A percentile compares a stretch with the other conserved stretches of the same genome.
These are phyloP conservation scores for Hypothenemus hampei DNA, from an alignment of 1,140 invertebrate species.

Conservation along the genomic window DNA sequence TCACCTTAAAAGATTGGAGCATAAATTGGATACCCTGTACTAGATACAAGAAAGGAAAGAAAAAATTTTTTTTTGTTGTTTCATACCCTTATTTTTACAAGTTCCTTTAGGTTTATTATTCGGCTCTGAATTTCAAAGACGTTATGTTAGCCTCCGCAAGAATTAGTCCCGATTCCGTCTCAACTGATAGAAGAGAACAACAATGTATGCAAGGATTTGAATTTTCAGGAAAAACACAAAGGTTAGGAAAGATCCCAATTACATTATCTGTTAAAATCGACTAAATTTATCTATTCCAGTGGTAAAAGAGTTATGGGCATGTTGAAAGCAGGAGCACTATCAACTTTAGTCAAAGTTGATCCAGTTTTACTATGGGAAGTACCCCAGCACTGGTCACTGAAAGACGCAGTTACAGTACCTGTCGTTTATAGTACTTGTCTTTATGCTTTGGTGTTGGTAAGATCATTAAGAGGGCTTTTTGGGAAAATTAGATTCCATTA, in stretches of 20 bases:
- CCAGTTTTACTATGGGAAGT: conserved; percentile 66
- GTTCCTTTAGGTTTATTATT: conserved; percentile 57
- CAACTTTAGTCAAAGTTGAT: conserved; percentile 58
- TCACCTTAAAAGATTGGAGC: too few species aligned
- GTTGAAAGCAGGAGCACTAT: conserved; percentile 51
- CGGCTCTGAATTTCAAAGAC: conserved; percentile 72
- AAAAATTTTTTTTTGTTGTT: too few species aligned
- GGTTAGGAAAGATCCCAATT: conserved; percentile 16
- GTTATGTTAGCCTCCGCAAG: conserved; percentile 73
- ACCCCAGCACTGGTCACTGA: conserved; percentile 75
- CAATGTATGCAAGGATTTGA: conserved; percentile 71
- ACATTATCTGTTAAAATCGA: background rate
- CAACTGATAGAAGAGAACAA: conserved; percentile 52
- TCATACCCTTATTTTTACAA: too few species aligned
- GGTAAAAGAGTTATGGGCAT: conserved; percentile 71
- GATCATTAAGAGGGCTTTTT: conserved; percentile 1
- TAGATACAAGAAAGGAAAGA: too few species aligned
- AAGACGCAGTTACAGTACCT: conserved; percentile 85
- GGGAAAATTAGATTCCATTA: background rate
- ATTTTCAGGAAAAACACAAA: conserved; percentile 55
- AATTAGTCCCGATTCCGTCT: conserved; percentile 57
- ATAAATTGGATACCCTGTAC: too few species aligned
- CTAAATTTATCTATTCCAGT: conserved; percentile 38
- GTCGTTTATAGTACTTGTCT: conserved; percentile 81
- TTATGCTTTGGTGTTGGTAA: conserved; percentile 62